A percentile compares a stretch with the other conserved stretches of the same genome.
These are phyloP conservation scores for Nothoprocta perdicaria DNA, from an alignment of 2,113 vertebrate genomes.

Conservation along the genomic window DNA sequence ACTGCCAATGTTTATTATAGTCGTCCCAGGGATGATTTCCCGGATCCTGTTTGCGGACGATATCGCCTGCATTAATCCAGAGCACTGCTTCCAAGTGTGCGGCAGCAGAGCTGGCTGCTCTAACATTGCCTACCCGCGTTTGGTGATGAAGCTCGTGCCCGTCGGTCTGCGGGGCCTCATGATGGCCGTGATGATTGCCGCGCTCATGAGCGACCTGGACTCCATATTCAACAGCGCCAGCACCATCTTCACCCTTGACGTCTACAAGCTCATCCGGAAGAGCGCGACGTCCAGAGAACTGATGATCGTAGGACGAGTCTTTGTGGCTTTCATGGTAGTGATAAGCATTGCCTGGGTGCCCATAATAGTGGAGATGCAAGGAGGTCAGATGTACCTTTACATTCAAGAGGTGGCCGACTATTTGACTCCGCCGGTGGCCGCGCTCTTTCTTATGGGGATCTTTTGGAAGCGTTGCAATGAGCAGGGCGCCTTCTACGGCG, in stretches of 20 bases:
- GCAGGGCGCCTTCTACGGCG: conserved; percentile 93
- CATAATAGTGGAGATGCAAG: conserved; percentile 98
- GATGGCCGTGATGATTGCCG: conserved; percentile 99
- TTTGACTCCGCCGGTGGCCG: conserved; percentile 94
- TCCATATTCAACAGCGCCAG: conserved; percentile 98
- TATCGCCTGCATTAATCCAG: conserved; percentile 93
- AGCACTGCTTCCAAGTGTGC: conserved; percentile 96
- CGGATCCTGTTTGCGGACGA: conserved; percentile 92
- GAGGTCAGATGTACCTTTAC: conserved; percentile 98
- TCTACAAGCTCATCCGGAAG: conserved; percentile 89
- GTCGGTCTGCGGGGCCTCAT: conserved; percentile 95
- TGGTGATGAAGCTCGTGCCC: conserved; percentile 95
- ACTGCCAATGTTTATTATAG: conserved; percentile 97
- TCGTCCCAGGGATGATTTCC: conserved; percentile 98
- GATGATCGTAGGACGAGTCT: conserved; percentile 90
- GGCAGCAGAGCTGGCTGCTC: conserved; percentile 95
- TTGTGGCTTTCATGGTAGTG: conserved; percentile 93
- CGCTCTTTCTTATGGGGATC: conserved; percentile 93
- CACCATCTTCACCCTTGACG: conserved; percentile 97
- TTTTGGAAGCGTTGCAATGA: conserved; percentile 98
- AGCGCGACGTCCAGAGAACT: conserved; percentile 89
- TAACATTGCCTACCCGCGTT: conserved; percentile 95
- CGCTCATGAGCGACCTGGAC: conserved; percentile 98
- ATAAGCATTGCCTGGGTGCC: conserved; percentile 98
- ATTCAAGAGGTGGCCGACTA: conserved; percentile 98